These are phyloP conservation scores for Passer montanus DNA, from an alignment of 2,113 vertebrate species.

Conservation along the genomic window DNA sequence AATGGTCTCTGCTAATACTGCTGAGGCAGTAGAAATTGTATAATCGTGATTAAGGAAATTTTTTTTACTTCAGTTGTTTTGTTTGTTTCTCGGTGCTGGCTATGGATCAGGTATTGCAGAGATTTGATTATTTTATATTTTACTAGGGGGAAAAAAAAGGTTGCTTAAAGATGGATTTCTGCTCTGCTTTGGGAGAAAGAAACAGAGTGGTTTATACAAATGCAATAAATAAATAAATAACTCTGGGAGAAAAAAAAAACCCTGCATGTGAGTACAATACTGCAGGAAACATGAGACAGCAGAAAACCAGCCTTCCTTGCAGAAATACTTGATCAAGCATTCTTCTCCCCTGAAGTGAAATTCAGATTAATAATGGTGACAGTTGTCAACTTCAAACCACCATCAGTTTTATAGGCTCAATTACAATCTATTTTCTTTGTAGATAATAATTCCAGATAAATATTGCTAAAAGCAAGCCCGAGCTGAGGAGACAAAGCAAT, in stretches of 20 bases:
- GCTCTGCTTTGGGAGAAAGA: not conserved
- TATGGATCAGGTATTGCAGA: not conserved
- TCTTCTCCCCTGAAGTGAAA: not conserved
- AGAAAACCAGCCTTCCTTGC: slow-evolving; percentile 36
- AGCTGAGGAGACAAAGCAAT: slow-evolving; percentile 47
- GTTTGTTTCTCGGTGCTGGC: not conserved
- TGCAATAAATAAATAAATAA: slow-evolving; percentile 60
- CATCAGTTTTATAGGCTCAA: not conserved
- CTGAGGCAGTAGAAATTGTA: not conserved
- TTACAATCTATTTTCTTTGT: slow-evolving; percentile 23
- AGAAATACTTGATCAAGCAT: not conserved
- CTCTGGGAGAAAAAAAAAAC: not conserved
- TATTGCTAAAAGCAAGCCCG: not conserved
- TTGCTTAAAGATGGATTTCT: not conserved
- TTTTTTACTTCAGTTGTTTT: not conserved
- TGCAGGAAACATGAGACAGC: slow-evolving; percentile 69
- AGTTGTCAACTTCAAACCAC: not conserved
- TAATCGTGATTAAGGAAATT: not conserved
- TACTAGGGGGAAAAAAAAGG: rapidly evolving
- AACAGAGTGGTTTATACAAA: not conserved
- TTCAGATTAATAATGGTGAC: slow-evolving; percentile 5
- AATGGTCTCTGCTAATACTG: not conserved
- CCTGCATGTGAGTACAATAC: slow-evolving; percentile 33
- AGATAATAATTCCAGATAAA: slow-evolving; percentile 44
- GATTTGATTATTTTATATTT: not conserved